Evolutionary conservation across 2,888 invertebrate species (phyloP).

Genomic region (Lasius platythorax): DNA sequence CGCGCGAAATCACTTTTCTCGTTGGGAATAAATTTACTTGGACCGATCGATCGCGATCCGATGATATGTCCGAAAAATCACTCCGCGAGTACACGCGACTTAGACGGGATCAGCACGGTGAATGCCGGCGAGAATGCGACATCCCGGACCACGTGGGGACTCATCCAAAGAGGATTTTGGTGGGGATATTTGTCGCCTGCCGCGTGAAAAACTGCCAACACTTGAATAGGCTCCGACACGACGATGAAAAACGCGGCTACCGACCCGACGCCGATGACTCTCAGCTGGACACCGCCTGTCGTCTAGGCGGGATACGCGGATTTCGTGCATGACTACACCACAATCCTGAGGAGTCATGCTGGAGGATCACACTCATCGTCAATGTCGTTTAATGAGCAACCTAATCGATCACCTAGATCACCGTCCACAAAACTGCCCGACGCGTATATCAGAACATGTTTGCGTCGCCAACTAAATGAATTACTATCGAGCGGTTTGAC

Average conservation of each 20-base stretch:
- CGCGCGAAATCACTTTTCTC: conserved; percentile 25
- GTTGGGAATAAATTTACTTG: neutral
- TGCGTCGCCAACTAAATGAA: conserved; percentile 25
- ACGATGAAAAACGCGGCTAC: conserved; percentile 82
- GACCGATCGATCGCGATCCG: conserved; percentile 1
- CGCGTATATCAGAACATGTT: conserved; percentile 25
- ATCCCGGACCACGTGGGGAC: conserved; percentile 81
- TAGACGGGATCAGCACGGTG: conserved; percentile 78
- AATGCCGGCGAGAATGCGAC: conserved; percentile 76
- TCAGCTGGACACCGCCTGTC: conserved; percentile 76
- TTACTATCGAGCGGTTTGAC: conserved; percentile 26
- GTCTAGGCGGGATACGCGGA: conserved; percentile 64
- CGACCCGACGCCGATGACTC: conserved; percentile 75
- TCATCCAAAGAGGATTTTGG: conserved; percentile 79
- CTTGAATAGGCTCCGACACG: conserved; percentile 80
- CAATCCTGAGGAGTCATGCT: neutral
- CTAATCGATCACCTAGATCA: conserved; percentile 31
- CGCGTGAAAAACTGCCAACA: conserved; percentile 82
- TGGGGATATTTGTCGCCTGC: conserved; percentile 80
- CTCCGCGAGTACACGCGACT: conserved; percentile 63
- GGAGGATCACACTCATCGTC: conserved; percentile 22
- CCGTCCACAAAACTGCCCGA: conserved; percentile 12
- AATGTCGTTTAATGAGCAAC: conserved; percentile 14
- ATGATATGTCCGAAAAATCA: conserved; percentile 57
- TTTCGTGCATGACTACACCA: conserved; percentile 35